Base-by-base conservation (phyloP, 2,888 invertebrate species). In the Sinohyriopsis cumingii region DNA sequence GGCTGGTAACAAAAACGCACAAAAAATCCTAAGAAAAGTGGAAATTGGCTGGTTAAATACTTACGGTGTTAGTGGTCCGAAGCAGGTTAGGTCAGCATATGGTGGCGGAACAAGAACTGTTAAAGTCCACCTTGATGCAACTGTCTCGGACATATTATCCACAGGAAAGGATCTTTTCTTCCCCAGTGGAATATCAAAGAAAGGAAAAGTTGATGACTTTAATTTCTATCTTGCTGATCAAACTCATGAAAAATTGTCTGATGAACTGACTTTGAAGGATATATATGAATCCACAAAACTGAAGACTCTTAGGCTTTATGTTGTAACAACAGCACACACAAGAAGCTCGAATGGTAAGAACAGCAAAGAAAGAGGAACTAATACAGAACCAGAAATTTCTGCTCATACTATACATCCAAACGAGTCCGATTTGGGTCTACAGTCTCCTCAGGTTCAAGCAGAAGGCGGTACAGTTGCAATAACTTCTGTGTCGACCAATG, bases 181-280 rank as follows among this genome's bases (percentile, higher is more conserved):
- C n/a, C n/a, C n/a, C n/a, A n/a, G n/a, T n/a, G n/a, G 25, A 19
- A 55, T 59, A 54, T 60, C 67, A 15, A 67, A 67, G 25, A 66
- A 66, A 53, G 60, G 67, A 28, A 15, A 54, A 24, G 24, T 67
- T 19, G 28, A 60, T 3, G 54, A 67, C 12, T 67, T 60, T 54
- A 9, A 22, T 24, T 55, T 67, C 25, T 19, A 60, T 54, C 53
- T 67, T 15, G 60, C 67, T 12, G 67, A 67, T 25, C 57, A 28
- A 60, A 19, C 55, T 18, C 1, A 18, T 55, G 56, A 56, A 22
- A 55, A 18, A 33, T 57, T 56, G 55, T 57, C 22, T 22, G 56
- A 28, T 28, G 33, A 56, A 25, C 25, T 24, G 25, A 45, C 24
- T n/a, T n/a, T 19, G n/a, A 24, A 33, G 25, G 45, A 25, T 24